phyloP scores from a whole-genome alignment of 2,113 vertebrate species.

The Castor canadensis region DNA sequence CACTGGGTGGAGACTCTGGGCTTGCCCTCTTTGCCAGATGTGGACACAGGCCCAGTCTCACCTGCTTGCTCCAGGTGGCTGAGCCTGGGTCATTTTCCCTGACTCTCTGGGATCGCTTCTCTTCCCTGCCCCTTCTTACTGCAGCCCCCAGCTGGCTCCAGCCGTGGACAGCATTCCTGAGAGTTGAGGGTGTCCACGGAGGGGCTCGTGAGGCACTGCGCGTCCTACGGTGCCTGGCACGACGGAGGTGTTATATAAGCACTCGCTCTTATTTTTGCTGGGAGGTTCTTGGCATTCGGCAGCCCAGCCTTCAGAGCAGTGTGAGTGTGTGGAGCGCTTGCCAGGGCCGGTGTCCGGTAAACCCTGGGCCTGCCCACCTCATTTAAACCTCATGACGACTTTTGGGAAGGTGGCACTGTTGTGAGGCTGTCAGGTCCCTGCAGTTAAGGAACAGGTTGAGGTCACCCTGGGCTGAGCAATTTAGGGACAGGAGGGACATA shows the following conservation, averaged over 20 bases:
- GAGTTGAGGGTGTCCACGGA: constrained; percentile 41
- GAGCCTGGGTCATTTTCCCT: neutral
- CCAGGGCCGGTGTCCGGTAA: neutral
- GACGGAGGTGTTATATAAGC: constrained; percentile 72
- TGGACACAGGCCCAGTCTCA: neutral
- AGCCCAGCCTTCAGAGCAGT: neutral
- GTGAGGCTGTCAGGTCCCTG: neutral
- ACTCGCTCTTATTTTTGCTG: constrained; percentile 65
- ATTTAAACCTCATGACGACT: neutral
- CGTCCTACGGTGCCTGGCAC: constrained; percentile 66
- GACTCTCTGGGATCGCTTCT: too few relatives aligned
- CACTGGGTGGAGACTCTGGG: neutral
- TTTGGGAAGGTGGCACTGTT: neutral
- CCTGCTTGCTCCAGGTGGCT: neutral
- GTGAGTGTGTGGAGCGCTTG: neutral
- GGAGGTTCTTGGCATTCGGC: constrained; percentile 69
- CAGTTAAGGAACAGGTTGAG: neutral
- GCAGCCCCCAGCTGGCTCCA: neutral
- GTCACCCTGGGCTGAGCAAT: neutral
- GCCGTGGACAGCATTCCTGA: constrained; percentile 55
- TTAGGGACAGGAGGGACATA: neutral
- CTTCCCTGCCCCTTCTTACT: neutral
- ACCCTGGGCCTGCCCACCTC: neutral
- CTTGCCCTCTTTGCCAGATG: neutral
- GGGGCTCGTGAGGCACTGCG: constrained; percentile 23